Conservation (phyloP, 1,140 invertebrate genomes). For the Lasioglossum baleicum region DNA sequence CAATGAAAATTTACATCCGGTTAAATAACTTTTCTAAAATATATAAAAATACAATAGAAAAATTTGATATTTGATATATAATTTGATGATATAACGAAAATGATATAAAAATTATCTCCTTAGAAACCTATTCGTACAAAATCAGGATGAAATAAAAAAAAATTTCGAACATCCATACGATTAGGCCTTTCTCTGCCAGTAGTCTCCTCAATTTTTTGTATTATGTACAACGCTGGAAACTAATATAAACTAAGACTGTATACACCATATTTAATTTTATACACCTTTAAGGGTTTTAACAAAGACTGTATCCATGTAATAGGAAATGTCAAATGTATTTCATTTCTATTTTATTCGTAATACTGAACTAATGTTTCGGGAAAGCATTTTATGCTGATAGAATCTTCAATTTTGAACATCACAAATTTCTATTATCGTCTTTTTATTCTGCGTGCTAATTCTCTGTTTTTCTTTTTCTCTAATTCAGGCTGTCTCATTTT, state of each 20-base stretch:
- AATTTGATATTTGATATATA: constrained; percentile 17
- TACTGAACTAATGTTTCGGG: constrained; percentile 9
- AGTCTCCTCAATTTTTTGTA: constrained; percentile 40
- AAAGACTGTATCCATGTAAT: constrained; percentile 43
- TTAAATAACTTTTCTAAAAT: constrained; percentile 28
- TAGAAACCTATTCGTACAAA: constrained; percentile 24
- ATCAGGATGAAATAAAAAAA: constrained; percentile 21
- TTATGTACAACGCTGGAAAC: constrained; percentile 54
- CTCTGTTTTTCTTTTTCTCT: constrained; percentile 8
- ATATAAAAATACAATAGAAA: background rate
- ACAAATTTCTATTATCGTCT: constrained; percentile 12
- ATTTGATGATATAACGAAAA: constrained; percentile 7
- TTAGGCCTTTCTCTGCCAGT: constrained; percentile 46
- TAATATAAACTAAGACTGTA: constrained; percentile 32
- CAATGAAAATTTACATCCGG: constrained; percentile 19
- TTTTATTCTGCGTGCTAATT: constrained; percentile 7
- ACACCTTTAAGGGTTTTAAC: constrained; percentile 48
- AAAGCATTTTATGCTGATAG: constrained; percentile 4
- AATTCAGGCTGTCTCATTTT: background rate
- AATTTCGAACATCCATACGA: constrained; percentile 40
- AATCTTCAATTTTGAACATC: constrained; percentile 1
- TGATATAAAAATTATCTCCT: background rate
- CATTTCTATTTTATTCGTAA: constrained; percentile 3
- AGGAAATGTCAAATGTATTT: constrained; percentile 24
- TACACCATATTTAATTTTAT: constrained; percentile 41